Base-by-base conservation (phyloP, 2,113 vertebrate genomes). In the Tylochromis polylepis region DNA sequence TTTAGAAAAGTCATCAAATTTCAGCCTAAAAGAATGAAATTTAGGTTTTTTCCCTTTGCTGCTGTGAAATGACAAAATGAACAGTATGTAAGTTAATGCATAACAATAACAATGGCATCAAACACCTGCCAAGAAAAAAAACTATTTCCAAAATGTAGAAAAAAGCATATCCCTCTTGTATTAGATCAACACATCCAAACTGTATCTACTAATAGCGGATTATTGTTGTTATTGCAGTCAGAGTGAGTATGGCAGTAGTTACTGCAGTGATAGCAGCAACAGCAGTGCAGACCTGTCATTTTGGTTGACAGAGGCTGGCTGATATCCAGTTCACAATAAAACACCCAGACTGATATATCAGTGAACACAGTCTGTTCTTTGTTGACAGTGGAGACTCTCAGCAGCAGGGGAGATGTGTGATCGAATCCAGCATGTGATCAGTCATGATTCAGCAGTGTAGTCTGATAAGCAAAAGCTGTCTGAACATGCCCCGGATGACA, bases 341-440 rank as follows among this genome's bases (percentile, higher is more conserved):
- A 79, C 16, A 8, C 57, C 34, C 12, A 34, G 62, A 34, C 65
- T 78, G 49, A 86, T 60, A 41, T 49, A 84, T 86, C 29, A 84
- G 29, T 57, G 70, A 88, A 89, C 80, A 91, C 91, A 91, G 82
- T 29, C 14, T 91, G 89, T 95, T 92, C 89, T 89, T 79, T 95
- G 78, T 87, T 94, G 92, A 87, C 84, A 85, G 56, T 77, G 75
- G 65, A 87, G 81, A 20, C 56, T 83, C 49, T 81, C 57, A 86
- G 77, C 77, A 81, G 85, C 67, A 59, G 34, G 41, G 27, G 81
- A 87, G 75, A 56, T 34, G 46, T 91, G 88, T 60, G 85, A 91
- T 89, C 85, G 84, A 79, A 90, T 77, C 27, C 43, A 83, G 31
- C 3, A 46, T 29, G 83, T 84, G 81, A 83, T 88, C 41, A 85